phyloP scores from a whole-genome alignment of 2,888 invertebrate genomes.

The Coremacera marginata region DNA sequence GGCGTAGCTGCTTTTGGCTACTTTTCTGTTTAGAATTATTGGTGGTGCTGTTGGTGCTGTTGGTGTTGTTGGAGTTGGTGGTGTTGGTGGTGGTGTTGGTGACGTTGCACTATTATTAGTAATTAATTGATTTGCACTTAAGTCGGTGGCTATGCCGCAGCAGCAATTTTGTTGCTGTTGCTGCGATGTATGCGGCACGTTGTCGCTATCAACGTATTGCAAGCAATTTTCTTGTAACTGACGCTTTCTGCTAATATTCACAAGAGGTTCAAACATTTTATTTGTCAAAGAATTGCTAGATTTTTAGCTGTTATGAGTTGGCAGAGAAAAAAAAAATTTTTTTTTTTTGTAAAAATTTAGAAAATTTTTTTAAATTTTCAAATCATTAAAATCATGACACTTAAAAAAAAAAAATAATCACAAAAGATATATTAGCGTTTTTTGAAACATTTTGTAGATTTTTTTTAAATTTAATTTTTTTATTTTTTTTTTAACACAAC shows the following conservation, averaged over 20 bases:
- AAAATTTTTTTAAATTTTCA: background rate
- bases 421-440: slow-evolving; percentile 1
- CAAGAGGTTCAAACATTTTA: slow-evolving; percentile 69
- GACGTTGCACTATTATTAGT: slow-evolving; percentile 23
- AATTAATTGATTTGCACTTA: slow-evolving; percentile 28
- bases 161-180: slow-evolving; percentile 56
- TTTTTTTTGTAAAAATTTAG: background rate
- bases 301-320: background rate
- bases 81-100: slow-evolving; percentile 13
- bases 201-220: slow-evolving; percentile 47
- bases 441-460: background rate
- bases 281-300: slow-evolving; percentile 28
- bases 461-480: background rate
- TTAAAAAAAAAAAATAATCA: background rate
- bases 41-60: slow-evolving; percentile 39
- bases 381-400: background rate
- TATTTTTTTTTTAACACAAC: background rate
- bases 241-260: slow-evolving; percentile 69
- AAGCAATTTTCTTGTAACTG: slow-evolving; percentile 48
- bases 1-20: background rate
- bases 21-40: slow-evolving; percentile 43
- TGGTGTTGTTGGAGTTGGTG: slow-evolving; percentile 38
- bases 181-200: slow-evolving; percentile 41
- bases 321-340: background rate
- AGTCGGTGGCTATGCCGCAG: slow-evolving; percentile 46